These are phyloP conservation scores for Drosophila aff. DNA, from an alignment of 1,140 invertebrate species.

Conservation along the genomic window DNA sequence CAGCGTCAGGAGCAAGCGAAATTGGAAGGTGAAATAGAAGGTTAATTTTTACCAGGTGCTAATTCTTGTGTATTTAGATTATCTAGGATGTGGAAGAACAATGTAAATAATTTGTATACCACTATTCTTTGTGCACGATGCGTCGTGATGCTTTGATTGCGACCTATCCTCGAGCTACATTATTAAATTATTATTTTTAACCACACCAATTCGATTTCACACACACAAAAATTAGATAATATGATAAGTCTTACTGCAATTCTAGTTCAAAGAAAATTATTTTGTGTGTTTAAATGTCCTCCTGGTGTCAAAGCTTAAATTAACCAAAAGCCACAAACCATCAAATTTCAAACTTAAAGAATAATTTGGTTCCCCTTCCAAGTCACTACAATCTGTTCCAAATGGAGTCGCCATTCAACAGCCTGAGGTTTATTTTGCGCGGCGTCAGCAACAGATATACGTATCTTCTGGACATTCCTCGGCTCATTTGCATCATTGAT, in stretches of 20 bases:
- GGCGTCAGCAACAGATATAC: slow-evolving; percentile 19
- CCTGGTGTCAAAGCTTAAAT: slow-evolving; percentile 1
- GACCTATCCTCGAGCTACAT: too few species aligned
- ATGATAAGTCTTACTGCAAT: neutral
- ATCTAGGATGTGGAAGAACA: neutral
- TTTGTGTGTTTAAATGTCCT: neutral
- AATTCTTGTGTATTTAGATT: too few species aligned
- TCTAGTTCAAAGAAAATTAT: neutral
- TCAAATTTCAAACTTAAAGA: neutral
- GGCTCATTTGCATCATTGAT: slow-evolving; percentile 35
- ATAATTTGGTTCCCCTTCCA: slow-evolving; percentile 1
- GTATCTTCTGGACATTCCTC: slow-evolving; percentile 5
- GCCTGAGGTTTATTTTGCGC: slow-evolving; percentile 19
- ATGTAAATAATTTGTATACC: too few species aligned
- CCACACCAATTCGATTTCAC: neutral
- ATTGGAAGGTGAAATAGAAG: neutral
- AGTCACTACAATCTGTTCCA: neutral
- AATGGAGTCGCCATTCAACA: slow-evolving; percentile 14
- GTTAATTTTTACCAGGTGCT: neutral
- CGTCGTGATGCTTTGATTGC: too few species aligned
- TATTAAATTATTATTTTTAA: too few species aligned
- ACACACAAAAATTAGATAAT: neutral
- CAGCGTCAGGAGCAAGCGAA: slow-evolving; percentile 1
- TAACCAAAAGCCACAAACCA: slow-evolving; percentile 14
- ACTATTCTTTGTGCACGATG: too few species aligned